Conservation (phyloP, 2,888 invertebrate species). For the Acanthopleura granulata region DNA sequence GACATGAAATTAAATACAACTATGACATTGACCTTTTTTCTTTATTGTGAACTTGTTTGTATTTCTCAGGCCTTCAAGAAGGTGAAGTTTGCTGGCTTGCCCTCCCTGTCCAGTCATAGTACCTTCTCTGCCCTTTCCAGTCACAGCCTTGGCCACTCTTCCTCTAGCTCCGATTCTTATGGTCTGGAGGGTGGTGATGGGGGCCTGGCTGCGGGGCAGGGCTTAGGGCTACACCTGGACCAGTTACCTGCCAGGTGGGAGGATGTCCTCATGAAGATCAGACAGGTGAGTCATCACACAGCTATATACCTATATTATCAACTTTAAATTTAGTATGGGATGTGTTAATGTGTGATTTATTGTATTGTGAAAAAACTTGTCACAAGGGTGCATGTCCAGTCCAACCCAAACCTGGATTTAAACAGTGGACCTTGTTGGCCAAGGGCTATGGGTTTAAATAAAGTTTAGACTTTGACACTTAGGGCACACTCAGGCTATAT, state of each 20-base stretch:
- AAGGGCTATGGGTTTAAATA: too few relatives aligned
- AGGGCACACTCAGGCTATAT: too few relatives aligned
- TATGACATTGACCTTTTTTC: too few relatives aligned
- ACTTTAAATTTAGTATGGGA: too few relatives aligned
- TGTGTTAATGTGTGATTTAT: too few relatives aligned
- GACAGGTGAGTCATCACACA: neutral
- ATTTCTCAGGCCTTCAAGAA: slow-evolving; percentile 51
- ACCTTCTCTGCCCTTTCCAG: slow-evolving; percentile 38
- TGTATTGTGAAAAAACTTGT: too few relatives aligned
- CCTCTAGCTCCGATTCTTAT: slow-evolving; percentile 19
- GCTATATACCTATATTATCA: too few relatives aligned
- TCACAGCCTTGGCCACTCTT: slow-evolving; percentile 26
- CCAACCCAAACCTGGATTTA: too few relatives aligned
- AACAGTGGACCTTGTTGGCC: too few relatives aligned
- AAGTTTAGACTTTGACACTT: too few relatives aligned
- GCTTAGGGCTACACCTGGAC: neutral
- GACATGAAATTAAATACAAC: neutral
- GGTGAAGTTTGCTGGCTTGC: slow-evolving; percentile 60
- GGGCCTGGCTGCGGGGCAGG: neutral
- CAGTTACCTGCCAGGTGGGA: slow-evolving; percentile 27
- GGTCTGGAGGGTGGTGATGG: neutral
- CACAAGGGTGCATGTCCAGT: too few relatives aligned
- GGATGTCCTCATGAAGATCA: slow-evolving; percentile 23
- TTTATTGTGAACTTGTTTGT: too few relatives aligned
- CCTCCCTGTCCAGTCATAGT: slow-evolving; percentile 53